Conservation (phyloP, 2,888 invertebrate species). For the Hirtodrosophila cameraria region DNA sequence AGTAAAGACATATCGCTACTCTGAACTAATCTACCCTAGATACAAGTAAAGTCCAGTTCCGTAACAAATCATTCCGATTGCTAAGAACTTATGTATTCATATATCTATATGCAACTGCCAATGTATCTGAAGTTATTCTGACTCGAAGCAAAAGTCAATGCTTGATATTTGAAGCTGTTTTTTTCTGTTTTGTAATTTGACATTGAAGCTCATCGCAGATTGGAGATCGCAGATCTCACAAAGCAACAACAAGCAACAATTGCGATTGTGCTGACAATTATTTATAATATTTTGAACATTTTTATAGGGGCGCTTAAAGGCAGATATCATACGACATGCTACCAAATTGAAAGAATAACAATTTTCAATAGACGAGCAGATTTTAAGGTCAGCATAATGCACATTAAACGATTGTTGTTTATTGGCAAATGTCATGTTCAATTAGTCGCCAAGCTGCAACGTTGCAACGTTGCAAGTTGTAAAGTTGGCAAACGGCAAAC, state of each 20-base stretch:
- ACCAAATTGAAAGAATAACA: background rate
- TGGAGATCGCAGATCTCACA: no score
- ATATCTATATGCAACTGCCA: constrained; percentile 13
- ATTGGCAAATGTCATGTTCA: constrained; percentile 76
- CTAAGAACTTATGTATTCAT: constrained; percentile 24
- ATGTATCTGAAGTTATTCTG: constrained; percentile 1
- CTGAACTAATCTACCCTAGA: no score
- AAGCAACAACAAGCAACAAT: constrained; percentile 12
- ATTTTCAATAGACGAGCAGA: constrained; percentile 16
- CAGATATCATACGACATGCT: background rate
- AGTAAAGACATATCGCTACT: no score
- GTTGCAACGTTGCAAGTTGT: no score
- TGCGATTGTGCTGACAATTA: constrained; percentile 17
- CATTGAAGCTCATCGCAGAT: constrained; percentile 64
- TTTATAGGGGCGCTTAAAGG: constrained; percentile 13
- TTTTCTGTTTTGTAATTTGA: constrained; percentile 47
- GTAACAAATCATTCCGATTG: constrained; percentile 9
- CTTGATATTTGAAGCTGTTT: constrained; percentile 49
- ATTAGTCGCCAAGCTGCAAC: constrained; percentile 54
- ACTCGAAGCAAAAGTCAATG: constrained; percentile 19
- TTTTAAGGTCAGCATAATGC: constrained; percentile 62
- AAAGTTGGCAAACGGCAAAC: no score
- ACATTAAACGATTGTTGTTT: constrained; percentile 74
- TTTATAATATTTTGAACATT: constrained; percentile 13
- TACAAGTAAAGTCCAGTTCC: no score